A percentile compares a stretch with the other conserved stretches of the same genome.
Evolutionary conservation across 2,113 vertebrate species (phyloP).

Genomic region (Leptodactylus fuscus): DNA sequence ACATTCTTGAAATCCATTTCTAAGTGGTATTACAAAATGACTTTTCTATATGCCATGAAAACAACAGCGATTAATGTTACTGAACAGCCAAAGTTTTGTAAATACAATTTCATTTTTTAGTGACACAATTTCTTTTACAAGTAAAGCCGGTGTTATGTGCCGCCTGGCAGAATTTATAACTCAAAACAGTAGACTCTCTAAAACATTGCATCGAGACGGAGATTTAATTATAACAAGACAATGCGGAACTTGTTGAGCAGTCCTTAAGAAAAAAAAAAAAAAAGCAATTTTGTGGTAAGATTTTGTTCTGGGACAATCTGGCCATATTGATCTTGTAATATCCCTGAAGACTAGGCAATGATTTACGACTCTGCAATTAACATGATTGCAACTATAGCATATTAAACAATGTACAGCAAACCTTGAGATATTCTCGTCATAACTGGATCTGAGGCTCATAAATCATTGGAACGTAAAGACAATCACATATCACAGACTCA

Average conservation of each 20-base stretch:
- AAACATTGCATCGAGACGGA: conserved; percentile 3
- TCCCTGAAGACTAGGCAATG: conserved; percentile 34
- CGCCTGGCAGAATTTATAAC: conserved; percentile 12
- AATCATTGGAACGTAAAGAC: conserved; percentile 43
- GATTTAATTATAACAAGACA: conserved; percentile 36
- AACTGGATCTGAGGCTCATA: conserved; percentile 31
- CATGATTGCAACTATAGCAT: conserved; percentile 55
- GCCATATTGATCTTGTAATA: conserved; percentile 46
- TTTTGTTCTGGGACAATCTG: conserved; percentile 40
- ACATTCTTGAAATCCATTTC: not conserved
- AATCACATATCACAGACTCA: not conserved
- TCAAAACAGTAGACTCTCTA: not conserved
- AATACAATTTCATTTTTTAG: conserved; percentile 30
- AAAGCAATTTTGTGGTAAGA: conserved; percentile 17
- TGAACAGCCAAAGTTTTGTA: not conserved
- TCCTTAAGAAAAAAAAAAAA: not conserved
- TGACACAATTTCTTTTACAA: conserved; percentile 10
- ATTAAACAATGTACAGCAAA: conserved; percentile 55
- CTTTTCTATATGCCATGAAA: conserved; percentile 5
- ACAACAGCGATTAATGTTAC: not conserved
- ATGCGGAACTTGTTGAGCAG: conserved; percentile 20
- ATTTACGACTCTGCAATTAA: conserved; percentile 56
- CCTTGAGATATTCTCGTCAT: conserved; percentile 41
- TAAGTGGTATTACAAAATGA: not conserved
- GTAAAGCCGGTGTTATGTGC: conserved; percentile 9